Base-by-base conservation (phyloP, 1,140 invertebrate species). In the Brachionus rotundiformis region DNA sequence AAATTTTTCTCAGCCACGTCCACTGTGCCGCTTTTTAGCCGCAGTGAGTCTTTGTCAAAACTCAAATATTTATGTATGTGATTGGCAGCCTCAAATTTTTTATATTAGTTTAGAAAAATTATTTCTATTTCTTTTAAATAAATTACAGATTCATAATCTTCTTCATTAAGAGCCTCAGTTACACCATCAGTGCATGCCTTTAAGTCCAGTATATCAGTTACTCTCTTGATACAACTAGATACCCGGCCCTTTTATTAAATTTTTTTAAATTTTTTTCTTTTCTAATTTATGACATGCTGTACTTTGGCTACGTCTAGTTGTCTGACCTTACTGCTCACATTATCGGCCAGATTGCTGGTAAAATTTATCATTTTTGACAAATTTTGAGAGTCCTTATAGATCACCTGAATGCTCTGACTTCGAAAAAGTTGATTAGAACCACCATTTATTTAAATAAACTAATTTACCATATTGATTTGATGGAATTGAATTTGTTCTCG, bases 121-220 rank as follows among this genome's bases (percentile, higher is more conserved):
- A 33, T 19, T 10, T 41, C 16, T 49, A 29, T 68, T 39, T 31
- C 44, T 47, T 13, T 61, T n/a, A 33, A 33, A 19, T 93, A 87
- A 92, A 77, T 83, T 39, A 89, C 89, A 84, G 89, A 87, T 84
- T 91, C 90, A 85, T 90, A 90, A 86, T 89, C 89, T 89, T 97
- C 95, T 86, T 94, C 93, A 84, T 92, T 91, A 29, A 98, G 91
- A 10, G 96, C 95, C 59, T 93, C 92, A 82, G 95, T 92, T 0
- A 98, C 96, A 59, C 95, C 96, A 88, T 97, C 93, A 82, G 94
- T 95, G 87, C 96, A 98, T 61, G 95, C 91, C 87, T 97, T 94
- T 23, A 99, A 89, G 88, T 99, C 97, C 82, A 98, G 91, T 23
- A 99, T 90, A 88, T 99, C 97, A 86, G 96, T 94, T 0, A 99